These are phyloP conservation scores for Hestina assimilis DNA, from an alignment of 1,140 invertebrate genomes.

Conservation along the genomic window DNA sequence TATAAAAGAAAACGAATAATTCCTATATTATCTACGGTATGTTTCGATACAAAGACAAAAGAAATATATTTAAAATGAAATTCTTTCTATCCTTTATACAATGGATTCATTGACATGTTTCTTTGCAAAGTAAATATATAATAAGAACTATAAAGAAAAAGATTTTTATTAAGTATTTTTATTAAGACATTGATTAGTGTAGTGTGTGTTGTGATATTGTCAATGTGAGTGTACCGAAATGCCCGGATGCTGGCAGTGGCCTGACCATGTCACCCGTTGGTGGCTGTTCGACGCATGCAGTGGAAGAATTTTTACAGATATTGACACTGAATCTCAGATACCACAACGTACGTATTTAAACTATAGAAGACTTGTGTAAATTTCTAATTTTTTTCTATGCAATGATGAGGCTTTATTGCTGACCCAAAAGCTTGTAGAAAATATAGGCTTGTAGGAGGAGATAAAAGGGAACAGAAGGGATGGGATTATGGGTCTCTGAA, in stretches of 20 bases:
- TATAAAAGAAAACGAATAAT: constrained; percentile 10
- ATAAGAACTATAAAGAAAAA: too few species aligned
- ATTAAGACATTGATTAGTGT: background rate
- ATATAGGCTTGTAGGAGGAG: too few species aligned
- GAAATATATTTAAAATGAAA: constrained; percentile 1
- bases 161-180: too few species aligned
- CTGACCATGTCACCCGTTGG: constrained; percentile 73
- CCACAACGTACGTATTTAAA: constrained; percentile 67
- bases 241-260: constrained; percentile 73
- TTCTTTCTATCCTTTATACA: background rate
- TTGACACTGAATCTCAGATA: constrained; percentile 66
- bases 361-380: too few species aligned
- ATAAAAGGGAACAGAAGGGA: too few species aligned
- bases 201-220: constrained; percentile 11
- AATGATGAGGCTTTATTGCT: too few species aligned
- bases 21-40: constrained; percentile 4
- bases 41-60: constrained; percentile 8
- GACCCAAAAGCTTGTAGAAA: too few species aligned
- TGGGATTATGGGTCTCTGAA: too few species aligned
- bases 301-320: constrained; percentile 61
- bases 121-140: too few species aligned
- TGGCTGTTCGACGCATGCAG: constrained; percentile 74
- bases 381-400: too few species aligned
- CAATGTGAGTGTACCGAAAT: constrained; percentile 42
- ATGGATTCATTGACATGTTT: too few species aligned